Percentiles rank a stretch among this genome's conserved stretches.
Conservation (phyloP, 2,888 invertebrate genomes). For the Alviniconcha strummeri region DNA sequence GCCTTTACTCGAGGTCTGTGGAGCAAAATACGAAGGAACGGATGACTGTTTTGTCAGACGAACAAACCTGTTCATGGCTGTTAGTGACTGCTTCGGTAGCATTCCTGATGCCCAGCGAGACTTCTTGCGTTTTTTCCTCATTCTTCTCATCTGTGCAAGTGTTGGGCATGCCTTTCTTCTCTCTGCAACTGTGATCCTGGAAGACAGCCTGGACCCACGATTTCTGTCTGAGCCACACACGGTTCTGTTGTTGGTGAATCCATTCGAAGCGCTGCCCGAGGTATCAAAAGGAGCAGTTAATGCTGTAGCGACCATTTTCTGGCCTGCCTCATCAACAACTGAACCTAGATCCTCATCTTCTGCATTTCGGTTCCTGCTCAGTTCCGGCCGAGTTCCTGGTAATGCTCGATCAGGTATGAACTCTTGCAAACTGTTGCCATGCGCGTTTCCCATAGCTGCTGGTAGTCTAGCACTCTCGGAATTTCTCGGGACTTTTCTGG, state of each 20-base stretch:
- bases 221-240: neutral
- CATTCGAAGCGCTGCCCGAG: no score
- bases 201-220: neutral
- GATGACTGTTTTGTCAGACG: neutral
- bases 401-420: no score
- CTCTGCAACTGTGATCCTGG: neutral
- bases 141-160: neutral
- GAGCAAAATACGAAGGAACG: neutral
- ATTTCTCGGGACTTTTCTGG: no score
- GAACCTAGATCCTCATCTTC: neutral
- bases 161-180: neutral
- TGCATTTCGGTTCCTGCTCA: no score
- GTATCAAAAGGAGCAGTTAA: neutral
- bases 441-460: no score
- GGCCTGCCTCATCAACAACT: neutral
- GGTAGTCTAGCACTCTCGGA: no score
- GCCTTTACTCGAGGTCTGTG: no score
- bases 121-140: constrained; percentile 2
- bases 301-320: neutral
- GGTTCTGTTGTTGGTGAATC: no score
- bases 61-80: neutral
- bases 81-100: constrained; percentile 10
- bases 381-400: no score
- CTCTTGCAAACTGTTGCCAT: no score
- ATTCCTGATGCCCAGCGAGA: constrained; percentile 19